Evolutionary conservation across 1,140 invertebrate species (phyloP), one percentile per base, ranked within the genome.

Genomic region (Phymastichus coffea): DNA sequence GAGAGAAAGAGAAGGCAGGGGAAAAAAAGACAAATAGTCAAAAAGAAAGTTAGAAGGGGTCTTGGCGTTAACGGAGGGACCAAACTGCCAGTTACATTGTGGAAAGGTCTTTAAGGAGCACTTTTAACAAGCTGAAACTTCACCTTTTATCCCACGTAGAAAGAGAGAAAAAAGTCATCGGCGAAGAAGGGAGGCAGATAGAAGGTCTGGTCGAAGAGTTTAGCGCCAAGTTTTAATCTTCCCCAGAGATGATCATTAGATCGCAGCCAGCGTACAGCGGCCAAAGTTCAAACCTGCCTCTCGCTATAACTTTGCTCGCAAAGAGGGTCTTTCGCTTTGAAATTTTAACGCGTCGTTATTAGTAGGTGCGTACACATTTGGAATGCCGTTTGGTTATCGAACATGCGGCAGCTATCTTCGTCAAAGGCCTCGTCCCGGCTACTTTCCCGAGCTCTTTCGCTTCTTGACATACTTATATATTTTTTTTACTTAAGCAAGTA

Each of bases 111-210:
- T 70, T 54, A 60, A 47, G 44, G 46, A 55, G n/a, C 51, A 46
- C 55, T 64, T 62, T 66, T 66, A 68, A 74, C 65, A 67, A 69
- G 65, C 41, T 66, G 23, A 66, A 72, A 74, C 60, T 67, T 70
- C 58, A 57, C 37, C 41, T 57, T 62, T 66, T 66, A 61, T 70
- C 23, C 47, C 35, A 54, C 23, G 17, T 4, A 10, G 35, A 37
- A n/a, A 37, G 25, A n/a, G 43, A 55, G 12, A 14, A 19, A 22
- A 14, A 6, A 8, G 15, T 7, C 4, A 37, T 17, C 3, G 26
- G 0, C 2, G 37, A 47, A 8, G 38, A 33, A 30, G 26, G 17
- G 30, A 12, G 9, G 30, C 7, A 7, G 10, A 3, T 25, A 28
- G 43, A 49, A 40, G 40, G 26, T 46, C 35, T 22, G 17, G 22